Evolutionary conservation across 2,113 vertebrate genomes (phyloP).

Genomic region (Pseudorasbora parva): DNA sequence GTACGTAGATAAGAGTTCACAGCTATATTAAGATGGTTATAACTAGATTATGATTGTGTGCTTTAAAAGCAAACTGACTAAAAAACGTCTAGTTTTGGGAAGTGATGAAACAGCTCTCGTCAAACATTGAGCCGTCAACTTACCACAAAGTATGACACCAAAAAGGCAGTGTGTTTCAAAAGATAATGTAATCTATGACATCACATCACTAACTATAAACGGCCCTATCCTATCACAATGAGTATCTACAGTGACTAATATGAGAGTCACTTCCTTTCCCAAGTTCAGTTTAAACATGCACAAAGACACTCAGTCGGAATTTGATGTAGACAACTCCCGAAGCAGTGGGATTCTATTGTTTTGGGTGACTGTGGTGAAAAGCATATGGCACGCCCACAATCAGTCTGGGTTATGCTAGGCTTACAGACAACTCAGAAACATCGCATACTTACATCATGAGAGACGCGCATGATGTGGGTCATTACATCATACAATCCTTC

Average conservation of each 20-base stretch:
- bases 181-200: neutral
- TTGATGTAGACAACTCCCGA: neutral
- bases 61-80: neutral
- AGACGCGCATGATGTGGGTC: neutral
- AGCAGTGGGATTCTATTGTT: neutral
- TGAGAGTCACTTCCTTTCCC: neutral
- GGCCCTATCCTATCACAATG: neutral
- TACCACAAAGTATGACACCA: neutral
- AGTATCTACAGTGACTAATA: neutral
- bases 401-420: neutral
- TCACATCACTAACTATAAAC: neutral
- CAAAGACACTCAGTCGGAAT: neutral
- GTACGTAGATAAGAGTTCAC: neutral
- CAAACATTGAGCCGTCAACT: neutral
- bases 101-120: neutral
- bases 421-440: neutral
- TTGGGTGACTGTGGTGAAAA: neutral
- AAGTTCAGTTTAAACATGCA: neutral
- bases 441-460: neutral
- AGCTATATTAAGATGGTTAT: neutral
- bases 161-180: neutral
- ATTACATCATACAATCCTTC: neutral
- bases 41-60: no score
- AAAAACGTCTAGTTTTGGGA: neutral
- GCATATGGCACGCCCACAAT: neutral